Evolutionary conservation across 2,888 invertebrate species (phyloP).

Genomic region (Platerodrilus igneus): DNA sequence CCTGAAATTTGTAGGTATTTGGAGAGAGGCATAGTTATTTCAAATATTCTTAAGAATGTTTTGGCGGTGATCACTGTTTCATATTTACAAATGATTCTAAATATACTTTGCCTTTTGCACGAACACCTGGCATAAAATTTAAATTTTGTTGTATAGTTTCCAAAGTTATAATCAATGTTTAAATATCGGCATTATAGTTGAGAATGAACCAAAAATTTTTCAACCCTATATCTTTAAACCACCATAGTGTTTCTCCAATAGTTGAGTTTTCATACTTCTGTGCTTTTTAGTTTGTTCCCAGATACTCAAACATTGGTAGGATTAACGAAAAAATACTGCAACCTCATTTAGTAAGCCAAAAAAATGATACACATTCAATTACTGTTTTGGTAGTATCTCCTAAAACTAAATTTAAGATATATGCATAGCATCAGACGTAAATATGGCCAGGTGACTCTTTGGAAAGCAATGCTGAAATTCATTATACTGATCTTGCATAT

Average conservation of each 20-base stretch:
- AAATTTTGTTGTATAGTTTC: conserved; percentile 1
- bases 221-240: conserved; percentile 1
- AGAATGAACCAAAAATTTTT: conserved; percentile 2
- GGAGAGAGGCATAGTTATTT: background rate
- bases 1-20: conserved; percentile 1
- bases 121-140: conserved; percentile 2
- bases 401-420: conserved; percentile 3
- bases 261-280: background rate
- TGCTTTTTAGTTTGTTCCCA: background rate
- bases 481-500: conserved; percentile 1
- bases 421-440: conserved; percentile 1
- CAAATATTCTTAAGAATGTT: no score
- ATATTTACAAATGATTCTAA: background rate
- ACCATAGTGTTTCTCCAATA: background rate
- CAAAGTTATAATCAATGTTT: no score
- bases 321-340: conserved; percentile 3
- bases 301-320: background rate
- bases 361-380: no score
- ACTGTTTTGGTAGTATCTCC: conserved; percentile 5
- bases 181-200: no score
- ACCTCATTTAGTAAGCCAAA: conserved; percentile 3
- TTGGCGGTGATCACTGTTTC: background rate
- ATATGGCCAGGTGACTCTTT: background rate
- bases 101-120: conserved; percentile 2
- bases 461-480: conserved; percentile 10